A percentile compares a stretch with the other conserved stretches of the same genome.
These are phyloP conservation scores for Palythoa grandiflora DNA, from an alignment of 92 coral and sea anemone genomes.

Conservation along the genomic window DNA sequence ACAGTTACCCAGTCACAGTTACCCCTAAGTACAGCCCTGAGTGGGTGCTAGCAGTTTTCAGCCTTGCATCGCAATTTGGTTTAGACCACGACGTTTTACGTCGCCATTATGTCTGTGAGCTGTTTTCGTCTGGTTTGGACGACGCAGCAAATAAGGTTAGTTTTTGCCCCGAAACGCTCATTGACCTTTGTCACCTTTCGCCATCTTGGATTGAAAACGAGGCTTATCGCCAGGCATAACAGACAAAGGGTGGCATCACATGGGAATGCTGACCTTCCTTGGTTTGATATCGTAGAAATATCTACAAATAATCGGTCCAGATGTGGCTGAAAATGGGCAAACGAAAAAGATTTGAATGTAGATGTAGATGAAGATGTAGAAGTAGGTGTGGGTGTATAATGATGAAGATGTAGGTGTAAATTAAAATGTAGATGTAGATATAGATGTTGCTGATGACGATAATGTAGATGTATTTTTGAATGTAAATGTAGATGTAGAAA, in stretches of 20 bases:
- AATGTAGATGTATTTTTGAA: no score
- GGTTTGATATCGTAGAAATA: no score
- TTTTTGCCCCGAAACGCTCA: background rate
- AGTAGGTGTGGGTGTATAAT: no score
- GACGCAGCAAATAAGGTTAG: slow-evolving; percentile 82
- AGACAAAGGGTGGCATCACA: no score
- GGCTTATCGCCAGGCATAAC: background rate
- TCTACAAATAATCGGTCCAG: no score
- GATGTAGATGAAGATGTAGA: no score
- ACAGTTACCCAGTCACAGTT: slow-evolving; percentile 14
- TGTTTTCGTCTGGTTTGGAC: slow-evolving; percentile 86
- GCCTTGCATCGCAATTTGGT: slow-evolving; percentile 88
- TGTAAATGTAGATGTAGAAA: no score
- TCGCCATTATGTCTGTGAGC: slow-evolving; percentile 79
- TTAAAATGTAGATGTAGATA: no score
- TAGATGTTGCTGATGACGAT: no score
- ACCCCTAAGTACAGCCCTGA: slow-evolving; percentile 53
- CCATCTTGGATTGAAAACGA: background rate
- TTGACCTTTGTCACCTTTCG: no score
- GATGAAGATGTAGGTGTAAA: no score
- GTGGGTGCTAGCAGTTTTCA: slow-evolving; percentile 79
- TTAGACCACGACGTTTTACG: slow-evolving; percentile 81
- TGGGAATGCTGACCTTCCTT: no score
- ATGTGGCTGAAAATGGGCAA: background rate
- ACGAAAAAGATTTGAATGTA: background rate